A percentile compares a stretch with the other conserved stretches of the same genome.
Evolutionary conservation across 2,888 invertebrate species (phyloP).

Genomic region (Neuroscelio doddi): DNA sequence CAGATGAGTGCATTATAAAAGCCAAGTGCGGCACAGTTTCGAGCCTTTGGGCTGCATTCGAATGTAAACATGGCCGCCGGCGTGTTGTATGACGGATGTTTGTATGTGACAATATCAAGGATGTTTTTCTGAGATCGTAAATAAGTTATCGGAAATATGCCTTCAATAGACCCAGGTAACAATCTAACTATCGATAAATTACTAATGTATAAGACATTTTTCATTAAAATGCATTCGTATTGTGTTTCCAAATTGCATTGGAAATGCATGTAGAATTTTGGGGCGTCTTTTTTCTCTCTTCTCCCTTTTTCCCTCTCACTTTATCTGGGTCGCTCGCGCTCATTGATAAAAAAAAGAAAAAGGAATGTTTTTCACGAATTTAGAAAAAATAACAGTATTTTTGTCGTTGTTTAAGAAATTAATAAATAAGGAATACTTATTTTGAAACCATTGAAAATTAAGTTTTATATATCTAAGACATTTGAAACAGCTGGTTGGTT

Average conservation of each 20-base stretch:
- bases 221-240: not conserved
- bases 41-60: conserved; percentile 49
- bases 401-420: not conserved
- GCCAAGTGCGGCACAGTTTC: conserved; percentile 2
- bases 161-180: conserved; percentile 60
- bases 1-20: not conserved
- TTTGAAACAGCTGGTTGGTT: conserved; percentile 52
- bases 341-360: conserved; percentile 9
- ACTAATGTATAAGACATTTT: conserved; percentile 3
- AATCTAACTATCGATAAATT: conserved; percentile 6
- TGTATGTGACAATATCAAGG: conserved; percentile 54
- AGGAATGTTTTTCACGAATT: conserved; percentile 8
- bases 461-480: not conserved
- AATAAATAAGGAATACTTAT: conserved; percentile 3
- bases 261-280: conserved; percentile 9
- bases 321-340: conserved; percentile 30
- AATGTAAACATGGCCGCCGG: conserved; percentile 69
- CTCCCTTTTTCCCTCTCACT: conserved; percentile 3
- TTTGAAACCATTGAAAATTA: not conserved
- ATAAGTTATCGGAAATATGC: conserved; percentile 56
- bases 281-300: conserved; percentile 19
- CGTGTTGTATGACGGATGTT: conserved; percentile 63
- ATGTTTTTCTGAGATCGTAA: conserved; percentile 48
- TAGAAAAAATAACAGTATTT: not conserved
- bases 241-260: conserved; percentile 12